Base-by-base conservation (phyloP, 1,140 invertebrate species). In the Bombus breviceps region DNA sequence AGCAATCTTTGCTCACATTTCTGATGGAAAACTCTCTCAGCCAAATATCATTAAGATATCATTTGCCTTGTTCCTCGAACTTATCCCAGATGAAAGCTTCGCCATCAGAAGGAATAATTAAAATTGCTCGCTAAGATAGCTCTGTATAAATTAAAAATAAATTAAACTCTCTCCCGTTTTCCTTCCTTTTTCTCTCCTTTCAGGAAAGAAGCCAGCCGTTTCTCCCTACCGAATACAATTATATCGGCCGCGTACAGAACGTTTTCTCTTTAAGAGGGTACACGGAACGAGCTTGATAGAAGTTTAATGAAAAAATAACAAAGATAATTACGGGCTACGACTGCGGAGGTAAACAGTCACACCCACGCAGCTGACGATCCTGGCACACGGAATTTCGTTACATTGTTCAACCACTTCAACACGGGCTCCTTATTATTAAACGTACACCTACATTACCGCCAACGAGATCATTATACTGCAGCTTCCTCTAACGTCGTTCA, bases 241-340 rank as follows among this genome's bases (percentile, higher is more conserved):
- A 86, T 53, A 80, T 74, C 25, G 47, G 47, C 47, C 76, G 62
- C 76, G 88, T 53, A 34, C 43, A 34, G 73, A 81, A 72, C 59
- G 71, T 74, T 71, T 79, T 89, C 80, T 83, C 47, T 64, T 57
- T 32, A 80, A 80, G 47, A 81, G 37, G 68, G 71, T 80, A 72
- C 73, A 83, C 75, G 28, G 86, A 57, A 84, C 74, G 85, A 82
- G 85, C 90, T 92, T 82, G 86, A 93, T 93, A 89, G 90, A 86
- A 93, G 90, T 92, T 94, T 94, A 94, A 95, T 94, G 93, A 92
- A 95, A 95, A 92, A 93, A 92, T 90, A 94, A 94, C 93, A 94
- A 81, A 88, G 85, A 85, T 91, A 92, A 92, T 93, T 92, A 91
- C 76, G 76, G 69, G 74, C 78, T 34, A 53, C 66, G 76, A 78